Conservation (phyloP, 2,113 vertebrate species). For the Narcine bancroftii region DNA sequence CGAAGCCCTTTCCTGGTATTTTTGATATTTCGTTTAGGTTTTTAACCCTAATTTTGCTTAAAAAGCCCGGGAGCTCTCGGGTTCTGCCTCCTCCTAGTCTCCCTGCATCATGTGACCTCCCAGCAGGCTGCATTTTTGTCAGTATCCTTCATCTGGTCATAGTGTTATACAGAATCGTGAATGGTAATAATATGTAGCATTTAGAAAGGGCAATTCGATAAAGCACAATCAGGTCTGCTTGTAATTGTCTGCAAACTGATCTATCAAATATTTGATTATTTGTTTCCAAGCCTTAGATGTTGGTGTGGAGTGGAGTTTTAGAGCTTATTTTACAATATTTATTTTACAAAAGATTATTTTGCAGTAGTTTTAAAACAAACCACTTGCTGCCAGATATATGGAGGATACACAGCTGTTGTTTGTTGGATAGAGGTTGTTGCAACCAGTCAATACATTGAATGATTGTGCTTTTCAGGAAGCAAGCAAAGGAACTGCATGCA, state of each 20-base stretch:
- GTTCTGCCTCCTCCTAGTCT: too few species aligned
- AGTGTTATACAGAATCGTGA: background rate
- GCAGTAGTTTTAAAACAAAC: background rate
- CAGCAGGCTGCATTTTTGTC: background rate
- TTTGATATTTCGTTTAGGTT: too few species aligned
- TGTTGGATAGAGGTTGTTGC: background rate
- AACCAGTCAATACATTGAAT: background rate
- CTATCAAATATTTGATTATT: background rate
- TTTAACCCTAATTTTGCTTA: too few species aligned
- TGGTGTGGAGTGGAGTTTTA: background rate
- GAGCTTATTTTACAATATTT: too few species aligned
- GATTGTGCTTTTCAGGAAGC: background rate
- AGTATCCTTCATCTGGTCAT: background rate
- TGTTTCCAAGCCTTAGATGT: too few species aligned
- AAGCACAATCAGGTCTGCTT: background rate
- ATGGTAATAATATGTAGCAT: background rate
- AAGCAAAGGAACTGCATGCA: background rate
- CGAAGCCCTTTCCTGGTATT: too few species aligned
- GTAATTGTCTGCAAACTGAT: background rate
- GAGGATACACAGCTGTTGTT: background rate
- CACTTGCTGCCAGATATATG: background rate
- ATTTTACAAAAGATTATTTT: background rate
- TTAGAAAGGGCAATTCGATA: background rate
- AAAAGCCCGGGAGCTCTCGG: too few species aligned
- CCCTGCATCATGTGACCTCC: too few species aligned